Evolutionary conservation across 2,888 invertebrate genomes (phyloP).

Genomic region (Galeopsomyia nigrocyanea): DNA sequence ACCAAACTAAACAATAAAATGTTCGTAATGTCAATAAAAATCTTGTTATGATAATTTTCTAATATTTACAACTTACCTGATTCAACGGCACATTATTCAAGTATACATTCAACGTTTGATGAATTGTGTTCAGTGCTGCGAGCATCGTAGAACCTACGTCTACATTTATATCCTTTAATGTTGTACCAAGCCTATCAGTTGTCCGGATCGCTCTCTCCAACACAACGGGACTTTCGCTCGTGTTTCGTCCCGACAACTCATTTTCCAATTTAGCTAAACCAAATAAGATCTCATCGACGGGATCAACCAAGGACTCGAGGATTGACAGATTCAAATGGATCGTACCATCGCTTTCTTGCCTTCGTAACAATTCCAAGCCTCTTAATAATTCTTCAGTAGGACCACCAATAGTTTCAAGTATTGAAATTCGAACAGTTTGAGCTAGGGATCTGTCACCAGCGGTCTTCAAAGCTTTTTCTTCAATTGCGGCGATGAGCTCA

Average conservation of each 20-base stretch:
- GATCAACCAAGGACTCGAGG: slow-evolving; percentile 67
- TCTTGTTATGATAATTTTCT: neutral
- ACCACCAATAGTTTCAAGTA: slow-evolving; percentile 63
- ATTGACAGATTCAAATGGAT: slow-evolving; percentile 59
- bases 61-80: slow-evolving; percentile 47
- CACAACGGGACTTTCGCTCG: slow-evolving; percentile 58
- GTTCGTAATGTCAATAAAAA: slow-evolving; percentile 12
- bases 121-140: slow-evolving; percentile 48
- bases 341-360: slow-evolving; percentile 52
- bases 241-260: slow-evolving; percentile 57
- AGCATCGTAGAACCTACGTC: slow-evolving; percentile 29
- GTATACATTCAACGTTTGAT: slow-evolving; percentile 51
- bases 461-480: slow-evolving; percentile 59
- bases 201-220: slow-evolving; percentile 59
- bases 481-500: slow-evolving; percentile 59
- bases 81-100: slow-evolving; percentile 54
- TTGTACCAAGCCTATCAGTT: slow-evolving; percentile 51
- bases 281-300: slow-evolving; percentile 68
- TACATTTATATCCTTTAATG: slow-evolving; percentile 26
- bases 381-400: slow-evolving; percentile 64
- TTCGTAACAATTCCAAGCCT: slow-evolving; percentile 61
- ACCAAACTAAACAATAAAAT: slow-evolving; percentile 48
- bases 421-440: slow-evolving; percentile 59
- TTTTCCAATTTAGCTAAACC: slow-evolving; percentile 61
- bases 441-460: slow-evolving; percentile 58